phyloP scores from a whole-genome alignment of 2,113 vertebrate species.

The Monarcha castaneiventris region DNA sequence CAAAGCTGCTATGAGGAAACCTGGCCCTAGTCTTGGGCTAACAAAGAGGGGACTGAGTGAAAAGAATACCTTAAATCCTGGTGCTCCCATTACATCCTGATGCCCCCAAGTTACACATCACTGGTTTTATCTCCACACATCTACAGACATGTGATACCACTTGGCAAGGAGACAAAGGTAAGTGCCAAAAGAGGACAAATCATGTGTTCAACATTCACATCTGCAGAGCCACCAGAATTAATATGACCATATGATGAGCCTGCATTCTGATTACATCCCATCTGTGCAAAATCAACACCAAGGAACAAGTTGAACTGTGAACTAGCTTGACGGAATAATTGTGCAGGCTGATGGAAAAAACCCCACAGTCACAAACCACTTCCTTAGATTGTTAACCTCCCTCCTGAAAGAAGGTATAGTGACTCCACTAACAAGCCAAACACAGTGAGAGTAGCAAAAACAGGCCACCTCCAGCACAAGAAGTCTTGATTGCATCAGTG shows the following conservation, averaged over 20 bases:
- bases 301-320: neutral
- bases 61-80: neutral
- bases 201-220: neutral
- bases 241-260: neutral
- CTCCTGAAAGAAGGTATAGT: neutral
- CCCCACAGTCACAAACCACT: neutral
- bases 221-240: neutral
- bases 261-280: neutral
- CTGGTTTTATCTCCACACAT: neutral
- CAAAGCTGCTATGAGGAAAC: neutral
- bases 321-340: neutral
- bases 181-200: neutral
- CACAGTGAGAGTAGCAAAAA: neutral
- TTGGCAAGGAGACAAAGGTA: neutral
- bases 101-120: neutral
- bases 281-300: neutral
- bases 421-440: neutral
- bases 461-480: neutral
- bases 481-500: neutral
- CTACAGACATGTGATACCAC: neutral
- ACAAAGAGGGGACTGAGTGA: neutral
- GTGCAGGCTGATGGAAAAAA: neutral
- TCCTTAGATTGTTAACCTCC: neutral
- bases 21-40: neutral
- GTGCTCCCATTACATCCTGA: neutral